A percentile compares a stretch with the other conserved stretches of the same genome.
These are phyloP conservation scores for Drosophila takahashii DNA, from an alignment of 1,140 invertebrate genomes.

Conservation along the genomic window DNA sequence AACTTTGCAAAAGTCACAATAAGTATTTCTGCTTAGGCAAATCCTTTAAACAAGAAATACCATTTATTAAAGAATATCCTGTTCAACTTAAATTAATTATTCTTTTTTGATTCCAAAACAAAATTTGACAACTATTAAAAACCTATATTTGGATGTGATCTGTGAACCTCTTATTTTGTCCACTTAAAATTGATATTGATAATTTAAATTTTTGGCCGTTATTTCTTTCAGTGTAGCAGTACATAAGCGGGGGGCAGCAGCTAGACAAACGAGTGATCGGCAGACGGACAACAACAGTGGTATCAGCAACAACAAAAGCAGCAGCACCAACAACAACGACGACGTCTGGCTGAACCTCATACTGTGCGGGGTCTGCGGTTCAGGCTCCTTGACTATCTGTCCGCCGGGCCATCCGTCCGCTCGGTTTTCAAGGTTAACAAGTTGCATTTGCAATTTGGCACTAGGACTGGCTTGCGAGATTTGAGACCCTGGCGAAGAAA, in stretches of 20 bases:
- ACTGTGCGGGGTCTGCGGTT: conserved; percentile 70
- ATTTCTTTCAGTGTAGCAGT: conserved; percentile 18
- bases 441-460: conserved; percentile 80
- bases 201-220: neutral
- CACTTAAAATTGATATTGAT: neutral
- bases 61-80: too few species aligned
- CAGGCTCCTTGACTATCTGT: conserved; percentile 56
- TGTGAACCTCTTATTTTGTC: too few species aligned
- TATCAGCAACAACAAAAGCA: conserved; percentile 17
- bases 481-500: conserved; percentile 22
- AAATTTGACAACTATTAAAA: too few species aligned
- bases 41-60: too few species aligned
- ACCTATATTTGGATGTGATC: too few species aligned
- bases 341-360: conserved; percentile 79
- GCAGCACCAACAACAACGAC: conserved; percentile 29
- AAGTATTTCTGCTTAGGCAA: too few species aligned
- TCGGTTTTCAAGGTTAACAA: conserved; percentile 77
- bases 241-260: conserved; percentile 46
- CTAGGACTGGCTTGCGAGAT: conserved; percentile 44
- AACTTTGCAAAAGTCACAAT: too few species aligned
- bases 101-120: too few species aligned
- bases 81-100: too few species aligned
- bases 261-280: conserved; percentile 81
- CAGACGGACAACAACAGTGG: conserved; percentile 65
- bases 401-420: conserved; percentile 45